These are phyloP conservation scores for Nannoperca obscura DNA, from an alignment of 2,797 vertebrate genomes.

Conservation along the genomic window DNA sequence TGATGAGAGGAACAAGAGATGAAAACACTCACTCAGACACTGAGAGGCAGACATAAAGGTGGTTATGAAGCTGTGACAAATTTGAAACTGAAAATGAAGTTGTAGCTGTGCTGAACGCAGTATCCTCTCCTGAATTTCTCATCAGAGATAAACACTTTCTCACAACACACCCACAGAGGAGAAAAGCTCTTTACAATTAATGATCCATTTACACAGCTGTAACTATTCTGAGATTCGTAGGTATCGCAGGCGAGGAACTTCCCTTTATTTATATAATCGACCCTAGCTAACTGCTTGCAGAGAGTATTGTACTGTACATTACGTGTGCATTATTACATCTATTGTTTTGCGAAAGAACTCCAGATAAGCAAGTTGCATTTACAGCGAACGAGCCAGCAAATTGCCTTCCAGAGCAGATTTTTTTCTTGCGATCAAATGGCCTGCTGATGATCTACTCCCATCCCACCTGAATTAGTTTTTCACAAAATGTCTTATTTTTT, in stretches of 20 bases:
- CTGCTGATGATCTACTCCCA: conserved; percentile 48
- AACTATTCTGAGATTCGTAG: conserved; percentile 38
- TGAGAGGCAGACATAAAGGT: conserved; percentile 37
- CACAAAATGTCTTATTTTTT: conserved; percentile 24
- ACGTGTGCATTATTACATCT: conserved; percentile 47
- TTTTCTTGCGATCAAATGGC: conserved; percentile 43
- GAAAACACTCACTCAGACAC: conserved; percentile 45
- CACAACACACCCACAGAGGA: background rate
- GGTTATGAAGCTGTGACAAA: conserved; percentile 49
- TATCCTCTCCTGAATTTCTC: conserved; percentile 31
- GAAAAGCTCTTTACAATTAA: conserved; percentile 37
- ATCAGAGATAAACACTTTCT: background rate
- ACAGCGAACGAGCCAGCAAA: conserved; percentile 45
- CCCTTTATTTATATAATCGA: conserved; percentile 56
- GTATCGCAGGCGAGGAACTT: conserved; percentile 25
- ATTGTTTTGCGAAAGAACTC: conserved; percentile 68
- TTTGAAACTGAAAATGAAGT: conserved; percentile 52
- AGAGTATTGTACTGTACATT: conserved; percentile 43
- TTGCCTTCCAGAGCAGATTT: conserved; percentile 41
- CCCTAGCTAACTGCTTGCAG: conserved; percentile 44
- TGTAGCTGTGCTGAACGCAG: conserved; percentile 26
- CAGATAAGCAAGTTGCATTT: conserved; percentile 49
- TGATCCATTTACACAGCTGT: conserved; percentile 37
- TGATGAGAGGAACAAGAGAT: conserved; percentile 59
- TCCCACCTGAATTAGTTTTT: conserved; percentile 53